Evolutionary conservation across 2,888 invertebrate genomes (phyloP).

Genomic region (Ypsolopha scabrella): DNA sequence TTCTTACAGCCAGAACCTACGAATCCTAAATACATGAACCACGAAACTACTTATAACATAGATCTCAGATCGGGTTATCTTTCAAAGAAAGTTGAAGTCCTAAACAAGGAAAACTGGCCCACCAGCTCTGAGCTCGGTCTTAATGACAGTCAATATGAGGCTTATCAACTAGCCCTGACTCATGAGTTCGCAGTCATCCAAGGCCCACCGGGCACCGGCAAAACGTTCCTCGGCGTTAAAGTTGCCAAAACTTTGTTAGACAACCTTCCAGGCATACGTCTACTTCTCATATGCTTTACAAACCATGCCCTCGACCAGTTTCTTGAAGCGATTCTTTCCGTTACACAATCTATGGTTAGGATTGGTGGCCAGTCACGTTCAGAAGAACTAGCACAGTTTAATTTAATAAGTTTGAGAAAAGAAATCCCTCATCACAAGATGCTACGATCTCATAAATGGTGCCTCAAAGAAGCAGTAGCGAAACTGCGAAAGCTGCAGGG

Average conservation of each 20-base stretch:
- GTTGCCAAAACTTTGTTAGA: constrained; percentile 76
- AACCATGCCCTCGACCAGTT: constrained; percentile 92
- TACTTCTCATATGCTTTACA: constrained; percentile 84
- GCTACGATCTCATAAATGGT: not conserved
- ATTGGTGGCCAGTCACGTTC: constrained; percentile 71
- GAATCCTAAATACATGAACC: constrained; percentile 47
- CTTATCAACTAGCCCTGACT: constrained; percentile 76
- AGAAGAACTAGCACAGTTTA: not conserved
- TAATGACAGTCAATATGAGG: constrained; percentile 76
- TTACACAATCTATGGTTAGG: constrained; percentile 73
- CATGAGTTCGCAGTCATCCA: constrained; percentile 83
- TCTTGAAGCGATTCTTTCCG: constrained; percentile 74
- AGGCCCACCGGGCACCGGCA: constrained; percentile 92
- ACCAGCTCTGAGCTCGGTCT: constrained; percentile 48
- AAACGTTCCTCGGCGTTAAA: constrained; percentile 84
- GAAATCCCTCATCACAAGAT: not conserved
- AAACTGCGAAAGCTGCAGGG: not conserved
- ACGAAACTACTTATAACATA: constrained; percentile 32
- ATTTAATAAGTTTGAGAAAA: not conserved
- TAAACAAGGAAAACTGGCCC: constrained; percentile 58
- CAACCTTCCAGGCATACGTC: constrained; percentile 73
- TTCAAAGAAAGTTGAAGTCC: constrained; percentile 36
- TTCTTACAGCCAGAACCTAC: constrained; percentile 29
- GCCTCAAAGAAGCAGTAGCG: not conserved
- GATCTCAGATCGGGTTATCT: constrained; percentile 20